Evolutionary conservation across 1,140 invertebrate species (phyloP), one percentile per base, ranked within the genome.

Genomic region (Drosophila jambulina): DNA sequence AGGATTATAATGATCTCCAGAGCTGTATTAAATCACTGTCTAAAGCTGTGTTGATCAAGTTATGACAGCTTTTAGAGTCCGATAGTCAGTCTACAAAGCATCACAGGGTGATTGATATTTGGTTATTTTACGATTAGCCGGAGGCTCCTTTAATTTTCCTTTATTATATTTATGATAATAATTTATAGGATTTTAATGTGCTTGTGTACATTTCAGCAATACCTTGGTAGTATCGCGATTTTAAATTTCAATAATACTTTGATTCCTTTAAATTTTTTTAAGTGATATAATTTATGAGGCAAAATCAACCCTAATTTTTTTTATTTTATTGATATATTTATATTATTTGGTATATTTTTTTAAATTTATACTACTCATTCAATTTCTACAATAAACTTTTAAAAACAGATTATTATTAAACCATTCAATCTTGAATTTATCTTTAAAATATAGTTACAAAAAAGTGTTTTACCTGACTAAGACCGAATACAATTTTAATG

Each of bases 1-100:
- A 15, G 29, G 21, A 36, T 43, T 59, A 46, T 49, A 71, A 72
- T 54, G 32, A 36, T 36, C n/a, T 23, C n/a, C n/a, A 15, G 49
- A 71, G 53, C 27, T 38, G 51, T 49, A 72, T 51, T 72, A 72
- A 71, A 71, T 72, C 53, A 72, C 48, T 38, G 42, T 56, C 62
- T 46, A 36, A 23, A 27, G 12, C 17, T 10, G 34, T 40, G 36
- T 21, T 59, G 67, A 71, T 72, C 53, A 72, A 71, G 15, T 72
- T 72, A 59, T 72, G 65, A 71, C 69, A 74, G 36, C 53, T 1
- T 70, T 58, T 58, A 48, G 61, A 42, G 12, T 25, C 17, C 4
- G 15, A 46, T 15, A 53, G 23, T 43, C 17, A 53, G 23, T 43
- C 17, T 9, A 42, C 49, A 34, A 68, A 65, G 49, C 15, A 48